Percentiles rank a stretch among this genome's conserved stretches.
Conservation (phyloP, 2,888 invertebrate species). For the Pyralis farinalis region DNA sequence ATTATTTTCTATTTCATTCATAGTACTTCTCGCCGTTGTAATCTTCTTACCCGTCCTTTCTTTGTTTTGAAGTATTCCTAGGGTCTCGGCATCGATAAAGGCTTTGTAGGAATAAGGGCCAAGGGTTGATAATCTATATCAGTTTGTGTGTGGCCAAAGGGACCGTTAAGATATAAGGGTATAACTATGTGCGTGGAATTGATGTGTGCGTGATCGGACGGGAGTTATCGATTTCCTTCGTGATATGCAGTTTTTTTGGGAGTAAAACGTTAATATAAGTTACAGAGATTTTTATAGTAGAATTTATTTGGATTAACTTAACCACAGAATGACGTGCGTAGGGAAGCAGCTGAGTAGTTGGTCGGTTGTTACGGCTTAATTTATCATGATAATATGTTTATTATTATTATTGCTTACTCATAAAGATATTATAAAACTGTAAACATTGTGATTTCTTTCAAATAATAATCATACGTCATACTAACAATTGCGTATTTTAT, state of each 20-base stretch:
- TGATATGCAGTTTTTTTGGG: background rate
- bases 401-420: no score
- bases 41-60: conserved; percentile 58
- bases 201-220: conserved; percentile 20
- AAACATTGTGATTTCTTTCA: no score
- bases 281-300: no score
- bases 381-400: no score
- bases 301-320: no score
- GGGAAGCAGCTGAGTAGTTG: no score
- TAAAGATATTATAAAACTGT: no score
- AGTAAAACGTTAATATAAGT: background rate
- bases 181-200: conserved; percentile 17
- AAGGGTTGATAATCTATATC: conserved; percentile 66
- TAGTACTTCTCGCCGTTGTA: conserved; percentile 43
- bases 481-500: no score
- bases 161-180: conserved; percentile 40
- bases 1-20: conserved; percentile 41
- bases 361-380: no score
- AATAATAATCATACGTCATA: no score
- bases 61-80: conserved; percentile 63
- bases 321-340: no score
- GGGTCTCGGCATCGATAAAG: conserved; percentile 45
- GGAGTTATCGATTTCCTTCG: background rate
- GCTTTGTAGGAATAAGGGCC: conserved; percentile 46
- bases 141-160: conserved; percentile 52